Evolutionary conservation across 2,888 invertebrate species (phyloP).

Genomic region (Zeuzera pyrina): DNA sequence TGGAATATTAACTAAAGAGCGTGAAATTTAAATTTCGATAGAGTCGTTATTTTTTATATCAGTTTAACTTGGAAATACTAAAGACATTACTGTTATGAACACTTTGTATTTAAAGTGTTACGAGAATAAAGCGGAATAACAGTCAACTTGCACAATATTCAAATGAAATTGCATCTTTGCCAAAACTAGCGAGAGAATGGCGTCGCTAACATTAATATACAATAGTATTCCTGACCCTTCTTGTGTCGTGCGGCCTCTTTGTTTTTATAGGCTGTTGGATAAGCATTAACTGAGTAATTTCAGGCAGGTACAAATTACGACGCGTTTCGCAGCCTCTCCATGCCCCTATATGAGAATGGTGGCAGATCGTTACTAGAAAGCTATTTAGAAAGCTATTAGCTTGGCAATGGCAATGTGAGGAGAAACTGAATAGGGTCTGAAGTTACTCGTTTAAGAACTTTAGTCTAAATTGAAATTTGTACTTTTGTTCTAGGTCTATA

Average conservation of each 20-base stretch:
- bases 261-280: slow-evolving; percentile 67
- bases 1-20: too few relatives aligned
- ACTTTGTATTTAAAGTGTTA: slow-evolving; percentile 62
- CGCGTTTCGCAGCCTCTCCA: slow-evolving; percentile 32
- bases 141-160: slow-evolving; percentile 69
- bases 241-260: slow-evolving; percentile 50
- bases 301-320: slow-evolving; percentile 44
- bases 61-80: too few relatives aligned
- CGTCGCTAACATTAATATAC: slow-evolving; percentile 68
- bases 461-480: neutral
- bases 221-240: slow-evolving; percentile 61
- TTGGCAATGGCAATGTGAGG: slow-evolving; percentile 4
- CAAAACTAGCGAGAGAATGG: slow-evolving; percentile 67
- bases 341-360: slow-evolving; percentile 19
- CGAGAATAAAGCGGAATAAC: slow-evolving; percentile 54
- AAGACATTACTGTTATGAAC: slow-evolving; percentile 52
- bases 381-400: slow-evolving; percentile 17
- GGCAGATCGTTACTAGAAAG: slow-evolving; percentile 17
- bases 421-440: slow-evolving; percentile 12
- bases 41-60: too few relatives aligned
- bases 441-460: slow-evolving; percentile 5
- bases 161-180: slow-evolving; percentile 74
- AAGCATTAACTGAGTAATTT: slow-evolving; percentile 59
- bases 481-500: too few relatives aligned
- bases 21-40: too few relatives aligned